Percentiles rank a stretch among this genome's conserved stretches.
phyloP scores from a whole-genome alignment of 2,888 invertebrate species.

The Conus canariensis region DNA sequence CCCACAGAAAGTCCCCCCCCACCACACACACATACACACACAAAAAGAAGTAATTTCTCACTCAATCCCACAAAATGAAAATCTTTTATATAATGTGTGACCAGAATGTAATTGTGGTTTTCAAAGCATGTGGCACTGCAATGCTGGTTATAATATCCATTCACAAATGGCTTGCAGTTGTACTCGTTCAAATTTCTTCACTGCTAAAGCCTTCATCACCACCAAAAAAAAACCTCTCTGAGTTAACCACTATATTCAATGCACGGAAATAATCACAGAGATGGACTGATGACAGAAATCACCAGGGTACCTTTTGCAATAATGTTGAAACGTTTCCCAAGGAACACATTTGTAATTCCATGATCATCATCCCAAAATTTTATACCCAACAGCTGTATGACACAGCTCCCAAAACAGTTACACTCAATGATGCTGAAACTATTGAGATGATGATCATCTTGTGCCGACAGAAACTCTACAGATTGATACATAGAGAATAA shows the following conservation, averaged over 20 bases:
- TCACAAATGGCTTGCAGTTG: background rate
- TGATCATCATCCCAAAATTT: background rate
- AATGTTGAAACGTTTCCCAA: background rate
- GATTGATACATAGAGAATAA: no score
- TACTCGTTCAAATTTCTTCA: background rate
- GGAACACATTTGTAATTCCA: background rate
- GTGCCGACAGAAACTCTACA: no score
- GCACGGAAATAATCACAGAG: background rate
- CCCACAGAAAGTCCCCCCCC: no score
- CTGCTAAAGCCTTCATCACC: background rate
- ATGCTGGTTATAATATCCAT: background rate
- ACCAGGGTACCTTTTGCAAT: background rate
- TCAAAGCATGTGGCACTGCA: background rate
- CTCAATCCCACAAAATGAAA: background rate
- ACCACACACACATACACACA: background rate
- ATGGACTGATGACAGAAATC: no score
- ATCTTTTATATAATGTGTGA: conserved; percentile 8
- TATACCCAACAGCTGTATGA: background rate
- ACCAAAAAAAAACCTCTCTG: background rate
- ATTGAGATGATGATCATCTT: no score
- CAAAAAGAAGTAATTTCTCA: background rate
- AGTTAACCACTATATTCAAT: background rate
- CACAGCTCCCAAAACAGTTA: background rate
- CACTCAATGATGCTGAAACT: no score
- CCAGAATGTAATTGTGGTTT: background rate